Percentiles rank a stretch among this genome's conserved stretches.
phyloP scores from a whole-genome alignment of 1,140 invertebrate species.

The Brachionus manjavacas region DNA sequence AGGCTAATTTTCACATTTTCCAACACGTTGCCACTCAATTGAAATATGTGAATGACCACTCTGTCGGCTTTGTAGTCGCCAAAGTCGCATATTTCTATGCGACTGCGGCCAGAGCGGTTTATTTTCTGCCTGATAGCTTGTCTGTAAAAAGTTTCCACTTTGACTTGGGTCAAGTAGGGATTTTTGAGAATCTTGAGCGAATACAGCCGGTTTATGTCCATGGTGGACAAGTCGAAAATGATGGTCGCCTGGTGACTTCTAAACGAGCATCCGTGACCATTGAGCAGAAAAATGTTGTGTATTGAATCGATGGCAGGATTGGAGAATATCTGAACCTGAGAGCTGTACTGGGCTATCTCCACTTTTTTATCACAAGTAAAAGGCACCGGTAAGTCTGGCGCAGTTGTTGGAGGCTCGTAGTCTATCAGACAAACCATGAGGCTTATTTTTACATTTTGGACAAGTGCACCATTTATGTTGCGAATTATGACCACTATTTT shows the following conservation, averaged over 20 bases:
- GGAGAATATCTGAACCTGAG: neutral
- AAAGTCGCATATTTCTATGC: neutral
- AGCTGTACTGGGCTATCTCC: neutral
- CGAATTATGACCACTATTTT: neutral
- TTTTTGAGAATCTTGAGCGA: neutral
- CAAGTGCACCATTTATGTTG: neutral
- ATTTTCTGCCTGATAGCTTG: neutral
- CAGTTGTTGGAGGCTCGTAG: neutral
- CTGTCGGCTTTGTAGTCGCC: neutral
- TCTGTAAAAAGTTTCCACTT: neutral
- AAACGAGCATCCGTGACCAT: neutral
- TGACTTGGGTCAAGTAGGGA: neutral
- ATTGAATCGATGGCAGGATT: neutral
- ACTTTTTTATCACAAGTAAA: neutral
- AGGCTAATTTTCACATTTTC: neutral
- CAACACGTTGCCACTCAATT: neutral
- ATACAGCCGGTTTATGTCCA: neutral
- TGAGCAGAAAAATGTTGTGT: neutral
- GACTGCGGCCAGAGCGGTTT: neutral
- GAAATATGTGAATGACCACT: neutral
- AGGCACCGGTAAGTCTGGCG: neutral
- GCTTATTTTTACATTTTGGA: neutral
- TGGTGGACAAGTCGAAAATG: neutral
- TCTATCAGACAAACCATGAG: neutral
- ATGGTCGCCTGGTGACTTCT: neutral